A percentile compares a stretch with the other conserved stretches of the same genome.
These are phyloP conservation scores for Bombycilla garrulus DNA, from an alignment of 2,113 vertebrate species.

Conservation along the genomic window DNA sequence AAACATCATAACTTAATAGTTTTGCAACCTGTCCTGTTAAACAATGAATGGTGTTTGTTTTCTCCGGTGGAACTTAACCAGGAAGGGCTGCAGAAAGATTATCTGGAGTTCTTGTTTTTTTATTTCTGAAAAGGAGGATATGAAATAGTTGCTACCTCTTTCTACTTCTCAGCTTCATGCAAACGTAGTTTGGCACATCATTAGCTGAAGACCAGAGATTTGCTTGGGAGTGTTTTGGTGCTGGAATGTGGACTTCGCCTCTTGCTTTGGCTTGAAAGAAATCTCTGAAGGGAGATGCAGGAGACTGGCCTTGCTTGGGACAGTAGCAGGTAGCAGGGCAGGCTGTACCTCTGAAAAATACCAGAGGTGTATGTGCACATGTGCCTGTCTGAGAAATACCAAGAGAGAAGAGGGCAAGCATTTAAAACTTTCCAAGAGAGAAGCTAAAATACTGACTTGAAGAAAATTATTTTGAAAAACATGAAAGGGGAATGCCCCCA, in stretches of 20 bases:
- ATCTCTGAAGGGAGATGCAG: background rate
- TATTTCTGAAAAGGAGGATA: slow-evolving; percentile 14
- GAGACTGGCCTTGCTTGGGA: background rate
- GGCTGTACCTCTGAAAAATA: background rate
- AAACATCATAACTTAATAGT: background rate
- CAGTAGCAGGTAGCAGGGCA: background rate
- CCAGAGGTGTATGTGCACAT: background rate
- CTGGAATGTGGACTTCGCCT: background rate
- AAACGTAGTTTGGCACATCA: background rate
- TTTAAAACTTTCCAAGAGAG: background rate
- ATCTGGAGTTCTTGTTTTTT: background rate
- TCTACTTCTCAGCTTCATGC: background rate
- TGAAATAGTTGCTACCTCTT: slow-evolving; percentile 10
- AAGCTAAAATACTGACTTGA: background rate
- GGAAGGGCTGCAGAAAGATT: slow-evolving; percentile 1
- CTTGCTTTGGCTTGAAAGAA: background rate
- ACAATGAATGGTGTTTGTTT: background rate
- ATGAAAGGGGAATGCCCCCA: background rate
- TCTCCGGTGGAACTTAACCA: background rate
- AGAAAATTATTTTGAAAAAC: background rate
- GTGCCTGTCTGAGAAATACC: background rate
- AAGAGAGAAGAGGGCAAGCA: background rate
- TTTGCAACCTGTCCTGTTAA: background rate
- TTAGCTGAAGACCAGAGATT: background rate
- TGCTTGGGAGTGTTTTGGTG: fast-evolving